Evolutionary conservation across 1,140 invertebrate genomes (phyloP).

Genomic region (Drosophila sproati): DNA sequence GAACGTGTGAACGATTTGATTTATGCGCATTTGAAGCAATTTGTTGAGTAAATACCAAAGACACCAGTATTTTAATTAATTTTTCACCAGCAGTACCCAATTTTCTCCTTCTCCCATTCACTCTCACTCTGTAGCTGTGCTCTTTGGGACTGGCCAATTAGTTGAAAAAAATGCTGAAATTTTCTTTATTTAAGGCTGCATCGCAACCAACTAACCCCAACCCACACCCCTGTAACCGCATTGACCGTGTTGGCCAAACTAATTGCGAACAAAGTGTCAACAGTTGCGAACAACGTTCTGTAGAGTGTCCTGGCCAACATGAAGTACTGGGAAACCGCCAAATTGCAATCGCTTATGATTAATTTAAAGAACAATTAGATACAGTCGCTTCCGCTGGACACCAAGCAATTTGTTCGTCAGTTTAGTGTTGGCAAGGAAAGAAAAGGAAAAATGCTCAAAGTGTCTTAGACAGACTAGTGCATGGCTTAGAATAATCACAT

Average conservation of each 20-base stretch:
- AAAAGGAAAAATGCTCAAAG: not conserved
- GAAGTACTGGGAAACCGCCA: conserved; percentile 22
- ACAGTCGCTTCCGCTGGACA: conserved; percentile 46
- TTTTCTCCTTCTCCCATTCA: conserved; percentile 4
- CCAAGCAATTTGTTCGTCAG: not conserved
- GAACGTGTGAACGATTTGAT: conserved; percentile 78
- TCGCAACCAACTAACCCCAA: not conserved
- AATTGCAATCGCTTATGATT: conserved; percentile 74
- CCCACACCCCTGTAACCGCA: conserved; percentile 2
- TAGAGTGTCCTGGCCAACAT: conserved; percentile 14
- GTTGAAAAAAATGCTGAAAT: conserved; percentile 63
- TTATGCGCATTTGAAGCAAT: conserved; percentile 82
- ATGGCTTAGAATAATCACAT: no score
- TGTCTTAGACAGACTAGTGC: no score
- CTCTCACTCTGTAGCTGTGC: conserved; percentile 23
- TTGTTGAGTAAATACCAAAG: conserved; percentile 78
- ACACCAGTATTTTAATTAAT: conserved; percentile 79
- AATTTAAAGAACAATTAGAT: conserved; percentile 77
- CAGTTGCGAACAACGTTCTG: conserved; percentile 56
- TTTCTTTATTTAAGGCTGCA: conserved; percentile 56
- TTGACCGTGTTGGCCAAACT: conserved; percentile 55
- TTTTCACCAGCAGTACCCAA: conserved; percentile 33
- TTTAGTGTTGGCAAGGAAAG: not conserved
- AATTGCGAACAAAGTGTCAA: conserved; percentile 82
- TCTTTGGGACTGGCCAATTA: conserved; percentile 62